Base-by-base conservation (phyloP, 2,888 invertebrate genomes). In the Terebella lapidaria region DNA sequence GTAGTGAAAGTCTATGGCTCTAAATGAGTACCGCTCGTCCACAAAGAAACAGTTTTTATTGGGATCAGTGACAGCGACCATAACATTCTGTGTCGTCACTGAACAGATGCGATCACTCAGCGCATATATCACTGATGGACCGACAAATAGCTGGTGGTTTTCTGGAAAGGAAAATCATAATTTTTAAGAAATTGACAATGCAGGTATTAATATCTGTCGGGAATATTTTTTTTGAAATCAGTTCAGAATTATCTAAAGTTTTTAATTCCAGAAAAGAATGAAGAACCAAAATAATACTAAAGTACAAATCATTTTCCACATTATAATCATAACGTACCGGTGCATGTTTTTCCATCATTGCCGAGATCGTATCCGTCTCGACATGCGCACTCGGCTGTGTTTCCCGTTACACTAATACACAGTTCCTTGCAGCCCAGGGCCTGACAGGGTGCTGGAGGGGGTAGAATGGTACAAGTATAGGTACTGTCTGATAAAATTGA, bases 21-120 rank as follows among this genome's bases (percentile, higher is more conserved):
- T 58, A 58, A 63, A 66, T 47, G 59, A 57, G 42, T 60, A 64
- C n/a, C 54, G 30, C 18, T 60, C 47, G 35, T 26, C 10, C 26
- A 46, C 47, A 45, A 61, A 65, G 59, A 65, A 64, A 22, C 65
- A 65, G 24, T 45, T 42, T 10, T 47, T 46, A 54, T 63, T 56
- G 0, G 62, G 56, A n/a, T 51, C 30, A 5, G 55, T 18, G 18
- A 53, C 28, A n/a, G 25, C 15, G n/a, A 49, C 45, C 52, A 61
- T 55, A 18, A 60, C 56, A 3, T 59, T 54, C 45, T 63, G 56
- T 29, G 61, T 51, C 4, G 57, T 42, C n/a, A 64, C 49, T 3
- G 56, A 29, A 45, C 66, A 66, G 22, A 66, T 46, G 15, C 62
- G 47, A 58, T 66, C 64, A 10, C 62, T 60, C 25, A 62, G 42